Base-by-base conservation (phyloP, 2,888 invertebrate species). In the Muscina levida region DNA sequence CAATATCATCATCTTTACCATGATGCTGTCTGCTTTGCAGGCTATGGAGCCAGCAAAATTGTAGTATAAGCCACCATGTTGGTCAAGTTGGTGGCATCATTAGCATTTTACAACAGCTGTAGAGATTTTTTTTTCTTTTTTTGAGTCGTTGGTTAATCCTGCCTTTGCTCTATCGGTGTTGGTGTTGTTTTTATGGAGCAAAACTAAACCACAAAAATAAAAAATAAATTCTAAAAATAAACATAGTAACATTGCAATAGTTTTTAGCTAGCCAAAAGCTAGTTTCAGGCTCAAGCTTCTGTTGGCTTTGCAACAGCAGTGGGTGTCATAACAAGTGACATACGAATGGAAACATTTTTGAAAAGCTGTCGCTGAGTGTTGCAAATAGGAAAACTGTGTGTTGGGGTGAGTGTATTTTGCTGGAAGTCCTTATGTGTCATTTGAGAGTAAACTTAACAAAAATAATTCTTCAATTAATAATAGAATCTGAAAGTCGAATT, bases 61-160 rank as follows among this genome's bases (percentile, higher is more conserved):
- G 31, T 51, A 19, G 48, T 15, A 1, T 51, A 19, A 22, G 17
- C 17, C 17, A 51, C 19, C 19, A 48, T n/a, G 6, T 22, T n/a
- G n/a, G n/a, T 39, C 62, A 42, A 48, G 66, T 72, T 74, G 67
- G 31, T 31, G n/a, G 17, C 53, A 31, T 72, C 62, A 79, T 73
- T 76, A 80, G 76, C 66, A 77, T 77, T 80, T 72, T 57, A 59
- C 62, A 76, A 70, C 74, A 76, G 48, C 68, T 72, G 76, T 57
- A 57, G 17, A 19, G 72, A 31, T 26, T 68, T 73, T 62, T 62
- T 46, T 72, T 72, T 48, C 51, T 31, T 15, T 22, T 31, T 65
- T 53, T 31, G 31, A 56, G 13, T 31, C 31, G 31, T 31, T 31
- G 3, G 4, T 31, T 31, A 31, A 8, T 31, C 31, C 31, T 31